Evolutionary conservation across 2,888 invertebrate species (phyloP).

Genomic region (Andricus quercusramuli): DNA sequence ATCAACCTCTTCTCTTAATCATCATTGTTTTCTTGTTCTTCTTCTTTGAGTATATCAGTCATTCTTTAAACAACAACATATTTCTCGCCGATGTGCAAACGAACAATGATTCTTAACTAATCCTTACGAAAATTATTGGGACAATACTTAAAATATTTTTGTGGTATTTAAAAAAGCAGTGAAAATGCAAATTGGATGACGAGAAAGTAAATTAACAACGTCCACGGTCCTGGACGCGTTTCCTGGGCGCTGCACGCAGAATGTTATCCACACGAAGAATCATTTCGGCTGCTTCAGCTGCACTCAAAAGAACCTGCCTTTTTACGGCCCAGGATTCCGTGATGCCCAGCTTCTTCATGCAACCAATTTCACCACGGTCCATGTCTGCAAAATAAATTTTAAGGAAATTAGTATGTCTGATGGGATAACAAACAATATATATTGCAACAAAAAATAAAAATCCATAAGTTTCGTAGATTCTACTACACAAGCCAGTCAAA

Average conservation of each 20-base stretch:
- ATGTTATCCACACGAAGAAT: slow-evolving; percentile 99
- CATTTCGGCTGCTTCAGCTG: slow-evolving; percentile 99
- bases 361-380: slow-evolving; percentile 91
- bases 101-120: background rate
- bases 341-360: slow-evolving; percentile 95
- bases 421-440: too few species aligned
- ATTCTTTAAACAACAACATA: background rate
- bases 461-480: too few species aligned
- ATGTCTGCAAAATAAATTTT: slow-evolving; percentile 84
- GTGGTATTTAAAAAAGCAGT: slow-evolving; percentile 22
- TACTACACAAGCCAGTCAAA: too few species aligned
- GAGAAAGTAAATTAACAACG: slow-evolving; percentile 83
- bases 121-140: background rate
- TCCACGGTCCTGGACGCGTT: slow-evolving; percentile 91
- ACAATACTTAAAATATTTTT: slow-evolving; percentile 15
- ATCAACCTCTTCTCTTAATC: background rate
- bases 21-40: too few species aligned
- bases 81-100: background rate
- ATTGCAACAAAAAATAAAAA: too few species aligned
- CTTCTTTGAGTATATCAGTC: background rate
- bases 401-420: background rate
- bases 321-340: slow-evolving; percentile 99
- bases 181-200: slow-evolving; percentile 23
- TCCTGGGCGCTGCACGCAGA: slow-evolving; percentile 93
- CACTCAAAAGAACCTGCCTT: slow-evolving; percentile 95